A percentile compares a stretch with the other conserved stretches of the same genome.
These are phyloP conservation scores for Carassius auratus DNA, from an alignment of 2,113 vertebrate genomes.

Conservation along the genomic window DNA sequence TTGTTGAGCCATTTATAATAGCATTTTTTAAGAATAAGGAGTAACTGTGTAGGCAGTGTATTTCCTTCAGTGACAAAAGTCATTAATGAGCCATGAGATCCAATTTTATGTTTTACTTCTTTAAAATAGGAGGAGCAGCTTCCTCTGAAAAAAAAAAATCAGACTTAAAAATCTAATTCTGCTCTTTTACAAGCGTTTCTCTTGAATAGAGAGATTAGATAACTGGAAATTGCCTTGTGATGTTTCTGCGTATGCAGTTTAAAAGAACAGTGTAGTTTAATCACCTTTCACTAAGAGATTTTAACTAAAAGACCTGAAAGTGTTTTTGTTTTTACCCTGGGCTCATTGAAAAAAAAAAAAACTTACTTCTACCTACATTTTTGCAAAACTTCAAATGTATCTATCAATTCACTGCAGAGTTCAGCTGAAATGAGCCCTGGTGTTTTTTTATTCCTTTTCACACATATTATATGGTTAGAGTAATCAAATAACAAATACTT, in stretches of 20 bases:
- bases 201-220: background rate
- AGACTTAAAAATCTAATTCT: constrained; percentile 23
- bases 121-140: constrained; percentile 9
- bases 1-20: background rate
- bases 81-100: constrained; percentile 6
- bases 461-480: too few species aligned
- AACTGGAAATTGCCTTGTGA: constrained; percentile 19
- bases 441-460: too few species aligned
- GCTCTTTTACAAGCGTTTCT: background rate
- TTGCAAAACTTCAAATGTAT: too few species aligned
- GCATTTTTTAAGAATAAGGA: background rate
- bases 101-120: constrained; percentile 15
- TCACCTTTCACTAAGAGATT: constrained; percentile 4
- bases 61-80: background rate
- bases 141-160: background rate
- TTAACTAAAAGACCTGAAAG: background rate
- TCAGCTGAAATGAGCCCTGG: too few species aligned
- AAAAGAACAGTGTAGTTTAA: background rate
- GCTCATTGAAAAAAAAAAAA: too few species aligned
- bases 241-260: background rate
- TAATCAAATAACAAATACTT: too few species aligned
- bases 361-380: background rate
- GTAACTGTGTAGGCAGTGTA: background rate
- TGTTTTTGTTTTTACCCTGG: background rate
- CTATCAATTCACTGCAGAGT: too few species aligned